Base-by-base conservation (phyloP, 2,888 invertebrate species). In the Drosophila setosimentum region DNA sequence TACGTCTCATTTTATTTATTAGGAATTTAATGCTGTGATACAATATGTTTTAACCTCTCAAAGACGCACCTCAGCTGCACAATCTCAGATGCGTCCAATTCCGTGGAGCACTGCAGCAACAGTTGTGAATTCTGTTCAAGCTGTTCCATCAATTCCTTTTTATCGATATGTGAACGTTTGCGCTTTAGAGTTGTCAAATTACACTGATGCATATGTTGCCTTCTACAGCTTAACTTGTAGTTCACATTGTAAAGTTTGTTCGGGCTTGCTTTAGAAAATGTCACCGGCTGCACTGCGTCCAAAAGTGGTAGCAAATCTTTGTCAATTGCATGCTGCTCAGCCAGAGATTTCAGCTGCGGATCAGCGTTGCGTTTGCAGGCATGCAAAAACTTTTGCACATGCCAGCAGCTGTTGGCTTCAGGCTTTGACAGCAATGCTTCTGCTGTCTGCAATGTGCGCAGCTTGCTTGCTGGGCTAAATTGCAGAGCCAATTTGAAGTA, bases 301-400 rank as follows among this genome's bases (percentile, higher is more conserved):
- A 83, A 29, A 6, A 90, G n/a, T 1, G 51, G 18, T 11, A 54
- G 18, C 21, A 73, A 1, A 6, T 66, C 48, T 0, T 24, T 4
- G 0, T 13, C 27, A n/a, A 72, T 33, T 10, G 27, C 11, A 7
- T 70, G 50, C 6, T 50, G 66, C 3, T 18, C 45, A 30, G 62
- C 71, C 30, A 78, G 50, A 13, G 65, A 67, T 13, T 55, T 76
- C 0, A 88, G 21, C 33, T 66, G 54, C n/a, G n/a, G 16, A 33
- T 82, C 53, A 1, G 45, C 29, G 35, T 59, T 71, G 13, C 7
- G 8, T 16, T 71, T 42, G 48, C 83, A 86, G 4, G 13, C 27
- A 32, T 68, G 29, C 0, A 89, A 10, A 37, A 87, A 82, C 32
- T 70, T 75, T 18, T 84, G 77, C 8, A 63, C 16, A 2, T 79